These are phyloP conservation scores for Sciurus vulgaris DNA, from an alignment of 2,797 vertebrate species.

Conservation along the genomic window DNA sequence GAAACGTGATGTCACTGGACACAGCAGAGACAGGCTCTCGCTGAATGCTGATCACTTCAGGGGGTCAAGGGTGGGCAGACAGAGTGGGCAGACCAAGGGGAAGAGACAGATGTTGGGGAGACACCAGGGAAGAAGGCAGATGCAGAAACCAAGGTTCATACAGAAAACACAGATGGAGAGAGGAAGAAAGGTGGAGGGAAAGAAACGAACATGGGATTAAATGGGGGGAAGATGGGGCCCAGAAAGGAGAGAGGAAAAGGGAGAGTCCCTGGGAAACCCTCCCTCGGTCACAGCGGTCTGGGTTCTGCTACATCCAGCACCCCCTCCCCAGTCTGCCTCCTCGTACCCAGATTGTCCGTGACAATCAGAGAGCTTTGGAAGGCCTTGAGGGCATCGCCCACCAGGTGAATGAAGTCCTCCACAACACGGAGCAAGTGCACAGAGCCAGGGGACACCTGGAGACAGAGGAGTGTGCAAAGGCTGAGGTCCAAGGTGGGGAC, in stretches of 20 bases:
- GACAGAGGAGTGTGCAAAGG: not conserved
- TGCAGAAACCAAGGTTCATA: not conserved
- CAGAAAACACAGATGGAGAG: not conserved
- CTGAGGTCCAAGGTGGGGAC: not conserved
- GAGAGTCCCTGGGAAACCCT: not conserved
- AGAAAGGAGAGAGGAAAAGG: not conserved
- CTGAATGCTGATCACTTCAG: slow-evolving; percentile 97
- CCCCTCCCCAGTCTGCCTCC: not conserved
- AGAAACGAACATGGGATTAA: not conserved
- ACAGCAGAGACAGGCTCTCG: slow-evolving; percentile 96
- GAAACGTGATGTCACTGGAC: slow-evolving; percentile 99
- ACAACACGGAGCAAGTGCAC: slow-evolving; percentile 96
- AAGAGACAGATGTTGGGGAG: not conserved
- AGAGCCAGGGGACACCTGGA: slow-evolving; percentile 95
- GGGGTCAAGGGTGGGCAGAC: not conserved
- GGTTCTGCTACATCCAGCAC: not conserved
- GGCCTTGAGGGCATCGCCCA: slow-evolving; percentile 96
- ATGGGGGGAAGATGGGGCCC: not conserved
- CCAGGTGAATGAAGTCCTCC: slow-evolving; percentile 98
- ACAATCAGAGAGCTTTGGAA: slow-evolving; percentile 98
- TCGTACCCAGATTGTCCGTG: slow-evolving; percentile 96
- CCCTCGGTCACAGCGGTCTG: not conserved
- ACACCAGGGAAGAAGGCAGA: slow-evolving; percentile 31
- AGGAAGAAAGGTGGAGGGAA: not conserved
- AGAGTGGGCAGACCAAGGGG: not conserved